Conservation (phyloP, 2,888 invertebrate genomes). For the Dryadula phaetusa region DNA sequence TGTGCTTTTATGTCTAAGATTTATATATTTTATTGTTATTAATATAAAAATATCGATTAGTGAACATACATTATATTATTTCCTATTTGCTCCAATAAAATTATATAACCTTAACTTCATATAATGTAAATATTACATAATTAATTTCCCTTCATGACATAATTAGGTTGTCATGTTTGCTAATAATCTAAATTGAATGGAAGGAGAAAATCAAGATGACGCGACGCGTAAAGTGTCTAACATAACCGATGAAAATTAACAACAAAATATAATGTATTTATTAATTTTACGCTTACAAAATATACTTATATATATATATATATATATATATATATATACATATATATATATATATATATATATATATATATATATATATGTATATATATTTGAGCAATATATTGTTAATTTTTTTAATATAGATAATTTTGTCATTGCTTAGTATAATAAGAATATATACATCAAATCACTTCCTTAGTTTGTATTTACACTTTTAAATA, state of each 20-base stretch:
- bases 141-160: neutral
- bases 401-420: no score
- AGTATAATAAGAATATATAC: no score
- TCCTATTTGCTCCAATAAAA: no score
- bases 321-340: neutral
- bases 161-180: conserved; percentile 4
- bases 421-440: no score
- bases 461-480: no score
- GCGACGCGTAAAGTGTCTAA: neutral
- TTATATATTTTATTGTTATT: no score
- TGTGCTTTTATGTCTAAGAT: no score
- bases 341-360: neutral
- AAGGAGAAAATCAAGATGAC: neutral
- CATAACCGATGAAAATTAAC: conserved; percentile 10
- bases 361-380: neutral
- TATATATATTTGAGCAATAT: no score
- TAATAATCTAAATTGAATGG: conserved; percentile 12
- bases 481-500: no score
- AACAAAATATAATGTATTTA: neutral
- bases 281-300: neutral
- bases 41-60: no score
- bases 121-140: neutral
- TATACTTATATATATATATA: neutral
- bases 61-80: no score
- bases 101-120: neutral